A percentile compares a stretch with the other conserved stretches of the same genome.
These are phyloP conservation scores for Hemitrygon akajei DNA, from an alignment of 2,797 vertebrate genomes.

Conservation along the genomic window DNA sequence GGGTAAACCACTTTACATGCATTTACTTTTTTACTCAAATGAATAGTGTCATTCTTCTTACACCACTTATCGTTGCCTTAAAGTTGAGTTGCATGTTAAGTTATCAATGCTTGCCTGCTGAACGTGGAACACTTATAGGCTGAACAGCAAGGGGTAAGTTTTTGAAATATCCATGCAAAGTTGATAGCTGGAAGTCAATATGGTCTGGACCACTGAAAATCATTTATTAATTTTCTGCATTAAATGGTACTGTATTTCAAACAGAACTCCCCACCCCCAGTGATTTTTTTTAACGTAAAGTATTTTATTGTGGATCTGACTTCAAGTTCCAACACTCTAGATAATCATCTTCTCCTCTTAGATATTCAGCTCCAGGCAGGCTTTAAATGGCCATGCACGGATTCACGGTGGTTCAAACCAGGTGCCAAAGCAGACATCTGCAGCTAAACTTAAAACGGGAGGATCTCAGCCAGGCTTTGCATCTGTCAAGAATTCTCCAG, in stretches of 20 bases:
- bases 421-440: slow-evolving; percentile 52
- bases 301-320: not conserved
- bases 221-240: not conserved
- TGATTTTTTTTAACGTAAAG: not conserved
- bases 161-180: too few relatives aligned
- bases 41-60: too few relatives aligned
- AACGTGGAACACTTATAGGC: too few relatives aligned
- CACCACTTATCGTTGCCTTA: too few relatives aligned
- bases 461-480: slow-evolving; percentile 59
- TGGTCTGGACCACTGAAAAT: too few relatives aligned
- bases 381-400: slow-evolving; percentile 66
- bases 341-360: slow-evolving; percentile 45
- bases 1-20: too few relatives aligned
- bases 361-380: slow-evolving; percentile 67
- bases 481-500: slow-evolving; percentile 70
- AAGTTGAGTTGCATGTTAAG: too few relatives aligned
- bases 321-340: not conserved
- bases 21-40: too few relatives aligned
- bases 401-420: slow-evolving; percentile 62
- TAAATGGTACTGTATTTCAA: not conserved
- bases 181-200: too few relatives aligned
- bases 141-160: too few relatives aligned
- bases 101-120: too few relatives aligned
- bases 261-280: not conserved
- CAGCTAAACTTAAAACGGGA: slow-evolving; percentile 56